A percentile compares a stretch with the other conserved stretches of the same genome.
Conservation (phyloP, 92 coral and sea anemone genomes). For the Phymanthus crucifer region DNA sequence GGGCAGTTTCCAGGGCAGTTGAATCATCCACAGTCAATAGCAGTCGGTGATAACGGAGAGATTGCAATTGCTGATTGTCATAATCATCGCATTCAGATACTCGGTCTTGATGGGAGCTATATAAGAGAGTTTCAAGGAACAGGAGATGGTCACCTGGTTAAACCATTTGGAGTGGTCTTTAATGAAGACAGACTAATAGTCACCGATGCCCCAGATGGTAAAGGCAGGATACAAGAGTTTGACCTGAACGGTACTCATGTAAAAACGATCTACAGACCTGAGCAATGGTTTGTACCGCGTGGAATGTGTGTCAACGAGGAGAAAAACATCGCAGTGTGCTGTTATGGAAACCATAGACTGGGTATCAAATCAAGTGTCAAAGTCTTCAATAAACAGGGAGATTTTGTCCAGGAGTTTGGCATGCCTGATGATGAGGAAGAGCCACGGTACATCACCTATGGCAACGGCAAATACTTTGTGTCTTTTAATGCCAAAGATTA, state of each 20-base stretch:
- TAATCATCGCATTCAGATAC: constrained; percentile 1
- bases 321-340: constrained; percentile 13
- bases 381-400: constrained; percentile 14
- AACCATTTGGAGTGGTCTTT: constrained; percentile 2
- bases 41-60: neutral
- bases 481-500: neutral
- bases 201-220: neutral
- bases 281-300: neutral
- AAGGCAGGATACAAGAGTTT: constrained; percentile 11
- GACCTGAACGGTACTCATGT: neutral
- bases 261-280: constrained; percentile 18
- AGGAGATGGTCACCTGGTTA: neutral
- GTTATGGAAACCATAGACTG: neutral
- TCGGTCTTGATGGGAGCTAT: neutral
- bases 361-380: neutral
- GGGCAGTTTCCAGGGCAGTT: neutral
- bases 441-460: constrained; percentile 8
- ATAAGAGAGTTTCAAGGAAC: neutral
- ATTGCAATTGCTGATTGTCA: neutral
- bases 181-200: neutral
- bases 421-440: neutral
- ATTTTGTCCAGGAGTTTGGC: neutral
- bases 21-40: neutral
- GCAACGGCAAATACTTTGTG: constrained; percentile 3
- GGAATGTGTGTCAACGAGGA: constrained; percentile 4